phyloP scores from a whole-genome alignment of 2,113 vertebrate genomes.

The Gallinago jamesoni region DNA sequence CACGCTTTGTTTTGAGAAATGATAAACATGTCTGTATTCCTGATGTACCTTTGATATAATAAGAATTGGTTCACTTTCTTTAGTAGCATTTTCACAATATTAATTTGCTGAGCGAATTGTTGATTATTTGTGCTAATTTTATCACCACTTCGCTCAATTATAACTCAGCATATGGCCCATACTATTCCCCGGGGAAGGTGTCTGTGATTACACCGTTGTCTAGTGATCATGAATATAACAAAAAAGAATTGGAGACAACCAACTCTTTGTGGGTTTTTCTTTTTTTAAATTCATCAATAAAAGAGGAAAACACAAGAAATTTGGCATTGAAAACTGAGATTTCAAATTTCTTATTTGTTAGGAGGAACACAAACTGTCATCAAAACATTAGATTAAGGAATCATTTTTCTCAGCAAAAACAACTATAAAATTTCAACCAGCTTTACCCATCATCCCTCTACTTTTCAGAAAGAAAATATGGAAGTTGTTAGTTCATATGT shows the following conservation, averaged over 20 bases:
- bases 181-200: neutral
- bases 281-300: neutral
- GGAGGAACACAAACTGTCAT: neutral
- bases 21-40: neutral
- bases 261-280: neutral
- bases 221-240: neutral
- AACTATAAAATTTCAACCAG: neutral
- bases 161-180: neutral
- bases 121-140: neutral
- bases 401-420: neutral
- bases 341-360: neutral
- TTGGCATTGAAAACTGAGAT: neutral
- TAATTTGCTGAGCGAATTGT: neutral
- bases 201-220: neutral
- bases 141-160: neutral
- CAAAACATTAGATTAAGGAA: neutral
- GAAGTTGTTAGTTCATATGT: neutral
- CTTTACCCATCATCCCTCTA: neutral
- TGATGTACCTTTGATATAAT: neutral
- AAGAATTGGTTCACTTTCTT: neutral
- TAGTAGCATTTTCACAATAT: neutral
- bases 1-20: neutral
- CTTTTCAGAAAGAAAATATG: conserved; percentile 5
- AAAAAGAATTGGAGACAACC: neutral
- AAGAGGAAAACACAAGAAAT: neutral